These are phyloP conservation scores for Brachyptera putata DNA, from an alignment of 2,888 invertebrate genomes.

Conservation along the genomic window DNA sequence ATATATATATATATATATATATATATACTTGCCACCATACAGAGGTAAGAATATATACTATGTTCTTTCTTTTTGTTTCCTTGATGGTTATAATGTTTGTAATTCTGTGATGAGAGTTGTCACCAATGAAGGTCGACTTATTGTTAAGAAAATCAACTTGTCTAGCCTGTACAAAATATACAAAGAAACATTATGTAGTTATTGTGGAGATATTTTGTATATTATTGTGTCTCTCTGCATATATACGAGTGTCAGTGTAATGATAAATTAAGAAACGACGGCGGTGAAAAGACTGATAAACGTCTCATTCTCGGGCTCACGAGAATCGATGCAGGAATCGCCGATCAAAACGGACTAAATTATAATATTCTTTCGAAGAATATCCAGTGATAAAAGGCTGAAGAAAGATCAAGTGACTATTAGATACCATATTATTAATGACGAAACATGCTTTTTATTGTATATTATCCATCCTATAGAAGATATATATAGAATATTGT, in stretches of 20 bases:
- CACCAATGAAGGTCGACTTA: slow-evolving; percentile 30
- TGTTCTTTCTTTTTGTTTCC: slow-evolving; percentile 26
- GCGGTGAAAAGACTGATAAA: slow-evolving; percentile 20
- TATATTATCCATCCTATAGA: too few species aligned
- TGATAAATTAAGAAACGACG: background rate
- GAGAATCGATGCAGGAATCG: background rate
- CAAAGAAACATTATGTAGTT: slow-evolving; percentile 15
- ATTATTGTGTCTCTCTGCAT: slow-evolving; percentile 15
- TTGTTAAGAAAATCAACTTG: slow-evolving; percentile 28
- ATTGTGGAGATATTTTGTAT: slow-evolving; percentile 22
- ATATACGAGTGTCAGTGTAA: slow-evolving; percentile 23
- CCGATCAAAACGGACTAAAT: slow-evolving; percentile 2
- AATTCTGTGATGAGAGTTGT: slow-evolving; percentile 29
- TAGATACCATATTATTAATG: slow-evolving; percentile 4
- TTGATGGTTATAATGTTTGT: slow-evolving; percentile 29
- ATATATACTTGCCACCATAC: too few species aligned
- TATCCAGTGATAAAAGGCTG: slow-evolving; percentile 13
- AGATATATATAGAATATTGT: background rate
- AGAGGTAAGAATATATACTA: too few species aligned
- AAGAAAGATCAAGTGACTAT: slow-evolving; percentile 4
- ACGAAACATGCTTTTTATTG: too few species aligned
- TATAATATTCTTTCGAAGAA: slow-evolving; percentile 3
- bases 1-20: too few species aligned
- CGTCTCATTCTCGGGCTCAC: background rate
- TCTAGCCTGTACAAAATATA: slow-evolving; percentile 25